Conservation (phyloP, 2,888 invertebrate species). For the Bembecia ichneumoniformis region DNA sequence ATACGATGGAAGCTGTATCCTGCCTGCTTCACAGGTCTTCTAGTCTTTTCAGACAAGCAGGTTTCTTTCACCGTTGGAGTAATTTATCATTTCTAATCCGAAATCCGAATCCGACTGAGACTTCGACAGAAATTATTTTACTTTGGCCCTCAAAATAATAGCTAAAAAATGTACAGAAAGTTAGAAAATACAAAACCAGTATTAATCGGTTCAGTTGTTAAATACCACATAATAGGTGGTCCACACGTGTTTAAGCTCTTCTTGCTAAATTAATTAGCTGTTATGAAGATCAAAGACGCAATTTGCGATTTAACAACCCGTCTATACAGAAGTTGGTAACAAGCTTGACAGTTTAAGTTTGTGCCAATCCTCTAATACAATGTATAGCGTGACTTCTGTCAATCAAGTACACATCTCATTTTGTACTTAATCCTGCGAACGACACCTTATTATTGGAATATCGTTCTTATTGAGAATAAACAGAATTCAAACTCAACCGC, state of each 20-base stretch:
- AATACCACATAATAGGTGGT: background rate
- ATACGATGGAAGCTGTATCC: no score
- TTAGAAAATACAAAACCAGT: slow-evolving; percentile 25
- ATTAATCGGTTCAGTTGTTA: slow-evolving; percentile 13
- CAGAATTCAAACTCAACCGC: slow-evolving; percentile 19
- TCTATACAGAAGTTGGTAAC: slow-evolving; percentile 14
- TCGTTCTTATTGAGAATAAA: slow-evolving; percentile 14
- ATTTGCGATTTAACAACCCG: slow-evolving; percentile 46
- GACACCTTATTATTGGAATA: slow-evolving; percentile 16
- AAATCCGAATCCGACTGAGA: no score
- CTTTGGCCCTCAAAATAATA: no score
- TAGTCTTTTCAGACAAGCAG: no score
- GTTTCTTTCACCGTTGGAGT: no score
- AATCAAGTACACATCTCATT: slow-evolving; percentile 43
- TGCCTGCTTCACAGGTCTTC: no score
- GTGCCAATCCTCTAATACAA: slow-evolving; percentile 40
- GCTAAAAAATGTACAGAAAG: no score
- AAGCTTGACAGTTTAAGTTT: slow-evolving; percentile 57
- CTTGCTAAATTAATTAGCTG: slow-evolving; percentile 59
- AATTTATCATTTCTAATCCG: no score
- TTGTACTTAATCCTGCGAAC: slow-evolving; percentile 22
- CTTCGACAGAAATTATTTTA: no score
- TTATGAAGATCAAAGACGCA: slow-evolving; percentile 59
- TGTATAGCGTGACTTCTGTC: slow-evolving; percentile 49
- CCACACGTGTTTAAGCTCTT: slow-evolving; percentile 47